Conservation (phyloP, 2,113 vertebrate species). For the Sapajus apella region DNA sequence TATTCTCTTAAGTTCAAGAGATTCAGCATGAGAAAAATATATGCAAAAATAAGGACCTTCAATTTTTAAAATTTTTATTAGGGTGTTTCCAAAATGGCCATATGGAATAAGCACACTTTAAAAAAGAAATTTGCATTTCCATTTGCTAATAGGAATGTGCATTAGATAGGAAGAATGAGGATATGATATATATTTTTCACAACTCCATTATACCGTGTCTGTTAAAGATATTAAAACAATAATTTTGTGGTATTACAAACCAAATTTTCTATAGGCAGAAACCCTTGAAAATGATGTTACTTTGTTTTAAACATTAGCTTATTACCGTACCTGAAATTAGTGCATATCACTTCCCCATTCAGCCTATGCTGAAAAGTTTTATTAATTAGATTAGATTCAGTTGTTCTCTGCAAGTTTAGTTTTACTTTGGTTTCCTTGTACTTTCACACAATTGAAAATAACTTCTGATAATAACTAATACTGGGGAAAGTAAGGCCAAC, state of each 20-base stretch:
- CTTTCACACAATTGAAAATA: background rate
- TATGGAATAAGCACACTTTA: background rate
- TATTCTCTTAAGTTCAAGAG: constrained; percentile 78
- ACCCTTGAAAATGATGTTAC: background rate
- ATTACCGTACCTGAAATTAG: constrained; percentile 4
- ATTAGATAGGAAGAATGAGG: constrained; percentile 34
- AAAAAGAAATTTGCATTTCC: background rate
- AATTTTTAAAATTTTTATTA: constrained; percentile 51
- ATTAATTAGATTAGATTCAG: background rate
- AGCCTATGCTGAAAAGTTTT: background rate
- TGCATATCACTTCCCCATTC: background rate
- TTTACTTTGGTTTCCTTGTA: constrained; percentile 17
- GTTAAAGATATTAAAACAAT: constrained; percentile 16
- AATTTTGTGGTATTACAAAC: constrained; percentile 8
- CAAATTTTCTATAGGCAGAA: background rate
- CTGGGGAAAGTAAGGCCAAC: background rate
- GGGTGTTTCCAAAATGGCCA: background rate
- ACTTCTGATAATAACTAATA: background rate
- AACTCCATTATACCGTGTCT: background rate
- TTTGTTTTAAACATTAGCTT: constrained; percentile 18
- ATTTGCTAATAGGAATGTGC: background rate
- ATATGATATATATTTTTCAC: background rate
- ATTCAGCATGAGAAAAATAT: constrained; percentile 82
- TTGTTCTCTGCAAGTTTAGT: background rate
- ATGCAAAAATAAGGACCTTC: constrained; percentile 63